A percentile compares a stretch with the other conserved stretches of the same genome.
phyloP scores from a whole-genome alignment of 1,140 invertebrate genomes.

The Lasioglossum baleicum region DNA sequence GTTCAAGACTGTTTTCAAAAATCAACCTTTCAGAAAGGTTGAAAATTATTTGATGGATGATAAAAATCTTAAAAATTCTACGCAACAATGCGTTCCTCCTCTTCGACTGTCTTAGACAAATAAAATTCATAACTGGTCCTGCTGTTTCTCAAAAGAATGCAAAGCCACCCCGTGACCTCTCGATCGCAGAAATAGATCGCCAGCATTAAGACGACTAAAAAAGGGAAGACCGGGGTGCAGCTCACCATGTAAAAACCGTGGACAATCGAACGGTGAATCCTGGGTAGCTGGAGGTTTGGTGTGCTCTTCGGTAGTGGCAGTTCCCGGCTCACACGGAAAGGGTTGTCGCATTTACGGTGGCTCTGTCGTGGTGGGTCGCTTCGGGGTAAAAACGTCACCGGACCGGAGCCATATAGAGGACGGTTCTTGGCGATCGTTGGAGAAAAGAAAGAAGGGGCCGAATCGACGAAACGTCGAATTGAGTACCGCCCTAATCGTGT shows the following conservation, averaged over 20 bases:
- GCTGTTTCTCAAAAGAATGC: too few relatives aligned
- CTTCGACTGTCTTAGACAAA: too few relatives aligned
- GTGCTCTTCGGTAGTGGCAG: constrained; percentile 36
- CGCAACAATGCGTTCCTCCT: too few relatives aligned
- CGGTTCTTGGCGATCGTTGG: constrained; percentile 24
- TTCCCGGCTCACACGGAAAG: constrained; percentile 55
- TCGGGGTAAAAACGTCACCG: constrained; percentile 51
- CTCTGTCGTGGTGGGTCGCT: background rate
- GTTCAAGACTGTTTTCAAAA: too few relatives aligned
- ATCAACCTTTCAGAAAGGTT: too few relatives aligned
- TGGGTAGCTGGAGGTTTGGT: background rate
- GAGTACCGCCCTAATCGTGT: constrained; percentile 67
- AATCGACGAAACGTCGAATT: constrained; percentile 66
- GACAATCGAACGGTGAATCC: background rate
- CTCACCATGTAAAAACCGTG: background rate
- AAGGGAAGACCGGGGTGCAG: background rate
- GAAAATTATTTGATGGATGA: too few relatives aligned
- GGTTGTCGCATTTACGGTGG: constrained; percentile 58
- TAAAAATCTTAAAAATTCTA: too few relatives aligned
- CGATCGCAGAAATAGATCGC: constrained; percentile 17
- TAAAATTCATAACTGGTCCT: too few relatives aligned
- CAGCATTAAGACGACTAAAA: background rate
- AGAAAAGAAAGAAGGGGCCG: constrained; percentile 58
- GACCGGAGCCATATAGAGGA: background rate
- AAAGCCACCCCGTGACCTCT: too few relatives aligned